These are phyloP conservation scores for Centrocercus urophasianus DNA, from an alignment of 2,113 vertebrate species.

Conservation along the genomic window DNA sequence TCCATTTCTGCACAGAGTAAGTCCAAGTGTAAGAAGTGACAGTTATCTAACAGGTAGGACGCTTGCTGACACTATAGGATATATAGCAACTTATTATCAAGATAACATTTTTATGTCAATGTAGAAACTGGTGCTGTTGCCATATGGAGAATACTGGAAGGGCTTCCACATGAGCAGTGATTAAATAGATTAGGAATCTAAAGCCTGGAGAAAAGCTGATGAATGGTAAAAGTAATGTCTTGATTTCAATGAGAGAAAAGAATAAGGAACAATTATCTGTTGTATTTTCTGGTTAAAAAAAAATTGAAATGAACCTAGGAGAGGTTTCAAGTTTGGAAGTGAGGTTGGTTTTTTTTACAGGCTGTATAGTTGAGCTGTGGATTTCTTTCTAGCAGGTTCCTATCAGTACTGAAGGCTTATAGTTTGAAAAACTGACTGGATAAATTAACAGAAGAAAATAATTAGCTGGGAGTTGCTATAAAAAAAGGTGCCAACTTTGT, in stretches of 20 bases:
- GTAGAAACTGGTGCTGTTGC: neutral
- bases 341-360: neutral
- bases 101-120: neutral
- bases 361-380: neutral
- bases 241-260: rapidly evolving
- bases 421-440: neutral
- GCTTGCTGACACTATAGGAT: neutral
- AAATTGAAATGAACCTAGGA: neutral
- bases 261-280: neutral
- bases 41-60: neutral
- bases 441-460: neutral
- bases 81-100: neutral
- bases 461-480: neutral
- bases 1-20: neutral
- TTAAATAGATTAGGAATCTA: neutral
- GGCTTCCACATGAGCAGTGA: neutral
- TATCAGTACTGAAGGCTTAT: neutral
- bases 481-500: neutral
- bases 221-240: neutral
- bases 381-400: neutral
- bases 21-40: neutral
- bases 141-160: neutral
- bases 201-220: neutral
- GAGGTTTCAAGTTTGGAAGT: neutral
- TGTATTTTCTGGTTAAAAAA: neutral